phyloP scores from a whole-genome alignment of 2,888 invertebrate species.

The Spilosoma lubricipeda region DNA sequence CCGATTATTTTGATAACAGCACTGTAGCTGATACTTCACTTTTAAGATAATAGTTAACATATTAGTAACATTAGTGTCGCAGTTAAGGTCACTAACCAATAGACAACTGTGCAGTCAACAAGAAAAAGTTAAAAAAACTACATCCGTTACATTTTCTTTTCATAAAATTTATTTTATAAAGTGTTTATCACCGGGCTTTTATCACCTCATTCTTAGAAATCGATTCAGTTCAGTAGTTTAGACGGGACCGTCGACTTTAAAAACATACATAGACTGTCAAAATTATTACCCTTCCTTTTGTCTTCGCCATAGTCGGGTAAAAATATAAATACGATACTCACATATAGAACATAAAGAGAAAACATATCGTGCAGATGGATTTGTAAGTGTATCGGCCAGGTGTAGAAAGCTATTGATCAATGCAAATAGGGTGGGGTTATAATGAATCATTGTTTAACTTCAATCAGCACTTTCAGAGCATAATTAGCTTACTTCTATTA shows the following conservation, averaged over 20 bases:
- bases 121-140: too few relatives aligned
- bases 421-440: constrained; percentile 30
- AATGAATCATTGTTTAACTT: constrained; percentile 58
- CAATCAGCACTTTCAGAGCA: constrained; percentile 14
- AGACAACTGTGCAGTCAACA: neutral
- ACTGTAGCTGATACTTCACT: neutral
- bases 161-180: too few relatives aligned
- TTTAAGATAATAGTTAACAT: neutral
- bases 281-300: too few relatives aligned
- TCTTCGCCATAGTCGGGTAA: too few relatives aligned
- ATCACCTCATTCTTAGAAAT: too few relatives aligned
- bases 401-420: constrained; percentile 30
- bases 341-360: neutral
- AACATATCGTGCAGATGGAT: neutral
- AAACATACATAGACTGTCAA: too few relatives aligned
- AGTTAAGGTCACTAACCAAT: neutral
- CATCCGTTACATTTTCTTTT: too few relatives aligned
- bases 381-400: constrained; percentile 30
- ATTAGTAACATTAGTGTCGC: neutral
- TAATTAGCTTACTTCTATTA: neutral
- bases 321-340: neutral
- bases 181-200: too few relatives aligned
- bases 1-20: neutral
- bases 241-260: too few relatives aligned
- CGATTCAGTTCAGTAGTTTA: too few relatives aligned